Base-by-base conservation (phyloP, 2,888 invertebrate genomes). In the Nesidiocoris tenuis region DNA sequence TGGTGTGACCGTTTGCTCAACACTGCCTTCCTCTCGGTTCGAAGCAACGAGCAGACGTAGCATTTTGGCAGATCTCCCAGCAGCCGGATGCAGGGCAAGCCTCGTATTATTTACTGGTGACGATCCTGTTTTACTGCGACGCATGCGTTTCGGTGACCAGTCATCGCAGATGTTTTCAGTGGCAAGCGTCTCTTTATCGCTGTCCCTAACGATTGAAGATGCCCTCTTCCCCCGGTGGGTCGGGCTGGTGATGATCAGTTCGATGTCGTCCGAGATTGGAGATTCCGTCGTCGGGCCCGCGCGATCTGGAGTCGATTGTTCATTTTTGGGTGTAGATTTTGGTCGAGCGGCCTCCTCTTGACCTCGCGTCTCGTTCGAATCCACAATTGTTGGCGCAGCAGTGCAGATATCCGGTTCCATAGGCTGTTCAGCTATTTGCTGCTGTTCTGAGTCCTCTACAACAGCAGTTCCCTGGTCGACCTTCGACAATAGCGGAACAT, bases 21-120 rank as follows among this genome's bases (percentile, higher is more conserved):
- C 39, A 24, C 59, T 59, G 16, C 23, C 71, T 7, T 71, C 71
- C 19, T 61, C 56, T 2, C 19, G n/a, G 2, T 19, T 24, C 5
- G 68, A 59, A 21, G 19, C 16, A 18, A 61, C 56, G 12, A 61
- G 61, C 1, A 71, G 21, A 17, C 61, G 61, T 17, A 71, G 54
- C 71, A 71, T 71, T 19, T 25, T 24, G 12, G 71, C 71, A 0
- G 71, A 71, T 61, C 71, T 54, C n/a, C 71, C 71, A n/a, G 57
- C 59, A 17, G 24, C 23, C 1, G 68, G 24, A 22, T 68, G 57
- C 5, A 68, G 16, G 9, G 21, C 54, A 21, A 16, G 25, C 25
- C 57, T 68, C 1, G 23, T 56, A 22, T 68, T 21, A 1, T 55
- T 39, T 3, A 24, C 17, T 3, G 68, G 68, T 1, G 68, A 68